These are phyloP conservation scores for Hirtodrosophila histrioides DNA, from an alignment of 2,888 invertebrate species.

Conservation along the genomic window DNA sequence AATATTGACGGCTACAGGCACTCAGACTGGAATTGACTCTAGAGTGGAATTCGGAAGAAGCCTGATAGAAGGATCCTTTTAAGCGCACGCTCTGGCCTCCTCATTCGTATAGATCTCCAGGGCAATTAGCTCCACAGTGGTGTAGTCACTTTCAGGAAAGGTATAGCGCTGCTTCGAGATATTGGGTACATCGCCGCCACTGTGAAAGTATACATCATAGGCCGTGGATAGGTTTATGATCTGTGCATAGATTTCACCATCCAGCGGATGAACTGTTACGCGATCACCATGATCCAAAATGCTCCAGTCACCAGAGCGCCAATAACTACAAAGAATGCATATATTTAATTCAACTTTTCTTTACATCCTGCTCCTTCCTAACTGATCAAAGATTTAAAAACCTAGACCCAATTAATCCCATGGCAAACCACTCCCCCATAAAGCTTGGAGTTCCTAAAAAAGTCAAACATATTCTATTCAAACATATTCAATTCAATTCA, in stretches of 20 bases:
- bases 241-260: slow-evolving; percentile 91
- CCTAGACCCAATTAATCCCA: too few species aligned
- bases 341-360: neutral
- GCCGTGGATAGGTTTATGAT: slow-evolving; percentile 89
- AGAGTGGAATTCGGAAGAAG: too few species aligned
- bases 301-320: slow-evolving; percentile 86
- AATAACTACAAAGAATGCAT: slow-evolving; percentile 85
- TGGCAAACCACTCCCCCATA: too few species aligned
- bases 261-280: slow-evolving; percentile 88
- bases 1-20: too few species aligned
- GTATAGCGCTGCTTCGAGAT: slow-evolving; percentile 86
- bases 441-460: too few species aligned
- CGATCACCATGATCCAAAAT: slow-evolving; percentile 82
- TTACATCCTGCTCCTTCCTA: too few species aligned
- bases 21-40: too few species aligned
- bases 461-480: too few species aligned
- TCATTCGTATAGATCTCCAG: slow-evolving; percentile 86
- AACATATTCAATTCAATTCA: too few species aligned
- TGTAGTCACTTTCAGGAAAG: slow-evolving; percentile 86
- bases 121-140: slow-evolving; percentile 87
- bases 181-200: slow-evolving; percentile 88
- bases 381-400: too few species aligned
- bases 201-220: slow-evolving; percentile 88
- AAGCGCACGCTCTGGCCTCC: slow-evolving; percentile 85
- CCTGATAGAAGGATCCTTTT: neutral